phyloP scores from a whole-genome alignment of 1,140 invertebrate genomes.

The Tetramorium simillimum region DNA sequence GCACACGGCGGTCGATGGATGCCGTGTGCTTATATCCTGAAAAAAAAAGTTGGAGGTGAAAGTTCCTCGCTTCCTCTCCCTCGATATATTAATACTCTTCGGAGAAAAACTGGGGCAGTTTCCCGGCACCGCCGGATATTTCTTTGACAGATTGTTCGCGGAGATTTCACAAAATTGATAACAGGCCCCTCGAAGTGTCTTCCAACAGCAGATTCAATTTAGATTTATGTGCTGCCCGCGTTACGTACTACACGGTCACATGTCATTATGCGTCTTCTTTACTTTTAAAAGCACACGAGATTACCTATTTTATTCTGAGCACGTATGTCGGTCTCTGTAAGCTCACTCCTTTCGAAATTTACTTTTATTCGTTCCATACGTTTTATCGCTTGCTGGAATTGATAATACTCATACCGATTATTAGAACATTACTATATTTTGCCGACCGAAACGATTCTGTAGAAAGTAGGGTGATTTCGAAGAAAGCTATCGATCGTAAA shows the following conservation, averaged over 20 bases:
- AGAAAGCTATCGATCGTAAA: background rate
- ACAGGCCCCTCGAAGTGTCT: background rate
- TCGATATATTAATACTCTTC: conserved; percentile 11
- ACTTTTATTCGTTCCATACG: background rate
- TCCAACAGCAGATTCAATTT: conserved; percentile 32
- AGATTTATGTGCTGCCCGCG: background rate
- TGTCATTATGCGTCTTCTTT: background rate
- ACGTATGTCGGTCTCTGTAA: background rate
- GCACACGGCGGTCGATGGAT: conserved; percentile 16
- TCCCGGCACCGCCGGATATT: background rate
- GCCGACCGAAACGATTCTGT: background rate
- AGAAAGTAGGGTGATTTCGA: background rate
- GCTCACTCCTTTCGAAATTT: background rate
- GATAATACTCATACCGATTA: background rate
- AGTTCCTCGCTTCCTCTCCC: background rate
- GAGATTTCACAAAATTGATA: conserved; percentile 34
- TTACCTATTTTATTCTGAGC: background rate
- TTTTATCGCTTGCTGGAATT: background rate
- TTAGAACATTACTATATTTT: background rate
- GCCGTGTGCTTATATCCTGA: conserved; percentile 33
- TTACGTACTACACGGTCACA: background rate
- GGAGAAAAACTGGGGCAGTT: conserved; percentile 21
- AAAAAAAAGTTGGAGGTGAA: conserved; percentile 35
- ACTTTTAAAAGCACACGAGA: background rate
- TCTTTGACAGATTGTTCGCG: conserved; percentile 36